Evolutionary conservation across 2,113 vertebrate genomes (phyloP).

Genomic region (cattle (Bos taurus)): DNA sequence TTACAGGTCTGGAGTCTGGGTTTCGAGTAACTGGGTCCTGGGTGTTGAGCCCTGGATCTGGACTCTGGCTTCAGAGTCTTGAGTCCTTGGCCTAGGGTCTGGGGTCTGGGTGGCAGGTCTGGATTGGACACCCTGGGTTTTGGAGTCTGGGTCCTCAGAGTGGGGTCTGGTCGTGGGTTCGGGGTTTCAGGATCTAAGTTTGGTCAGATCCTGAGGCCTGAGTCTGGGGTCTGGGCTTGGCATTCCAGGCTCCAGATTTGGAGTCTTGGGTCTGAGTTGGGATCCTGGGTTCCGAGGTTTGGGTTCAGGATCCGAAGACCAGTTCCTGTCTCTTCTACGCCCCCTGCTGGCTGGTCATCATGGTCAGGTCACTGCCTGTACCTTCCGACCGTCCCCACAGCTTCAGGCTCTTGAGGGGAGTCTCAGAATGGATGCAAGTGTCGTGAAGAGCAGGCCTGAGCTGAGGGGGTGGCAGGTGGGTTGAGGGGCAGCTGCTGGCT

Average conservation of each 20-base stretch:
- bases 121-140: neutral
- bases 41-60: neutral
- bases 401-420: neutral
- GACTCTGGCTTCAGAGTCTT: neutral
- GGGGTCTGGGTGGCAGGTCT: neutral
- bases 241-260: neutral
- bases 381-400: accelerated
- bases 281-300: neutral
- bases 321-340: conserved; percentile 5
- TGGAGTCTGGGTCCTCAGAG: neutral
- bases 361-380: accelerated
- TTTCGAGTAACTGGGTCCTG: neutral
- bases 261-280: neutral
- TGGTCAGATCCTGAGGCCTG: neutral
- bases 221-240: neutral
- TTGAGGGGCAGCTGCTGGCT: neutral
- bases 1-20: neutral
- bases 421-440: neutral
- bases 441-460: neutral
- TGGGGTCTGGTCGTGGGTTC: neutral
- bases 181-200: neutral
- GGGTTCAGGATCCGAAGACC: neutral
- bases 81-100: neutral
- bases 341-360: conserved; percentile 42
- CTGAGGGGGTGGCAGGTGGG: neutral